phyloP scores from a whole-genome alignment of 2,113 vertebrate genomes.

The Onychostruthus taczanowskii region DNA sequence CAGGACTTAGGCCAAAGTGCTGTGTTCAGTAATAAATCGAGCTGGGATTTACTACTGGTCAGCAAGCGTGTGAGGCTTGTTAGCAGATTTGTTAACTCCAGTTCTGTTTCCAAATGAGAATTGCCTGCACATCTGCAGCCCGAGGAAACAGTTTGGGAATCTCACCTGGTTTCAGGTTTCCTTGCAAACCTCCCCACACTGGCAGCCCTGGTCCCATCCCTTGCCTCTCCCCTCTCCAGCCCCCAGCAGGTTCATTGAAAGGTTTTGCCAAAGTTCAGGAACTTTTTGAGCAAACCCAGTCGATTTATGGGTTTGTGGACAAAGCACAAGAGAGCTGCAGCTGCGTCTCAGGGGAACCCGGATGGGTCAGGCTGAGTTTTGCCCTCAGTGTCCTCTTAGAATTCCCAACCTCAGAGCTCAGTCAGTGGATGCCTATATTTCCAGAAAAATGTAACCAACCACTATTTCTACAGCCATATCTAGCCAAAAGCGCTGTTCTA shows the following conservation, averaged over 20 bases:
- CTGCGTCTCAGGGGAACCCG: neutral
- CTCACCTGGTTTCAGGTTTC: constrained; percentile 35
- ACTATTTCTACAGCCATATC: neutral
- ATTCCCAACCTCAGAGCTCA: neutral
- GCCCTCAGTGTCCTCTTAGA: neutral
- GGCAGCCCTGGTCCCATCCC: neutral
- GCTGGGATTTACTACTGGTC: neutral
- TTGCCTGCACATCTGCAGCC: neutral
- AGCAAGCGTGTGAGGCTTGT: neutral
- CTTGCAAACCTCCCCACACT: neutral
- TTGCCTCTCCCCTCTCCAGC: neutral
- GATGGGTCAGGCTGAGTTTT: neutral
- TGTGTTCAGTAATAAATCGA: neutral
- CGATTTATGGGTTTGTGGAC: constrained; percentile 5
- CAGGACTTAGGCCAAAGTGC: neutral
- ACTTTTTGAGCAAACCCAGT: neutral
- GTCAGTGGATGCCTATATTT: neutral
- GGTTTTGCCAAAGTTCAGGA: constrained; percentile 53
- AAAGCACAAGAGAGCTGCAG: neutral
- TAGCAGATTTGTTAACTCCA: constrained; percentile 1
- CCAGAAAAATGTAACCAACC: neutral
- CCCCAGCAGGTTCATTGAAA: constrained; percentile 35
- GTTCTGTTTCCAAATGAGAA: neutral
- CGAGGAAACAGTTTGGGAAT: neutral
- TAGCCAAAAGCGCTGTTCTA: neutral